phyloP scores from a whole-genome alignment of 2,888 invertebrate species.

The Drosophila dives region DNA sequence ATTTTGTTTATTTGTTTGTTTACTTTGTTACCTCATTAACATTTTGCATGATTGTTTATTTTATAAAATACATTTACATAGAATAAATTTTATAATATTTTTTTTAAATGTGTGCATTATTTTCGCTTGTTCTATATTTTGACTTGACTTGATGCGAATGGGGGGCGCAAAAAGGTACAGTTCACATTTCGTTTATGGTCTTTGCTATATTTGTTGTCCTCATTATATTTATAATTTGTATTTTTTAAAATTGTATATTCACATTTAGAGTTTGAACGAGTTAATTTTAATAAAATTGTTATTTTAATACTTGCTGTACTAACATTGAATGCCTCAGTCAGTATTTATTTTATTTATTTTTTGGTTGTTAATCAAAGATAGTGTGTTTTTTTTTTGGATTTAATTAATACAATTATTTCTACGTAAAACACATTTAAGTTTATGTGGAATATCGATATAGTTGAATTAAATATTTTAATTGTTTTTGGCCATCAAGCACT shows the following conservation, averaged over 20 bases:
- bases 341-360: conserved; percentile 58
- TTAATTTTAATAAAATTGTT: conserved; percentile 51
- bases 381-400: conserved; percentile 2
- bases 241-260: conserved; percentile 10
- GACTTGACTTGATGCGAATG: conserved; percentile 48
- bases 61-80: conserved; percentile 42
- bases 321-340: conserved; percentile 82
- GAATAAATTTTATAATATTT: conserved; percentile 29
- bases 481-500: conserved; percentile 10
- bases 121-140: conserved; percentile 10
- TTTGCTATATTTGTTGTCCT: conserved; percentile 21
- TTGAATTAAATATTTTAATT: conserved; percentile 22
- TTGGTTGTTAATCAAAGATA: conserved; percentile 10
- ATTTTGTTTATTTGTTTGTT: conserved; percentile 46
- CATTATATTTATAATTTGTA: conserved; percentile 25
- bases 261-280: conserved; percentile 51
- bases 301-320: conserved; percentile 62
- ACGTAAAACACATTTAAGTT: conserved; percentile 58
- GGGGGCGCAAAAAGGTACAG: conserved; percentile 39
- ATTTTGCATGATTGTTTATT: conserved; percentile 30
- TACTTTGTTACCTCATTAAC: conserved; percentile 47
- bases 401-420: conserved; percentile 34
- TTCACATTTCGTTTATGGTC: conserved; percentile 47
- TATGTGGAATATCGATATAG: conserved; percentile 22
- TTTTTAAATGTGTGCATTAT: conserved; percentile 1